Evolutionary conservation across 37 sponge, comb jelly and placozoan species (phyloP).

Genomic region (Halisarca cf. caerulea): DNA sequence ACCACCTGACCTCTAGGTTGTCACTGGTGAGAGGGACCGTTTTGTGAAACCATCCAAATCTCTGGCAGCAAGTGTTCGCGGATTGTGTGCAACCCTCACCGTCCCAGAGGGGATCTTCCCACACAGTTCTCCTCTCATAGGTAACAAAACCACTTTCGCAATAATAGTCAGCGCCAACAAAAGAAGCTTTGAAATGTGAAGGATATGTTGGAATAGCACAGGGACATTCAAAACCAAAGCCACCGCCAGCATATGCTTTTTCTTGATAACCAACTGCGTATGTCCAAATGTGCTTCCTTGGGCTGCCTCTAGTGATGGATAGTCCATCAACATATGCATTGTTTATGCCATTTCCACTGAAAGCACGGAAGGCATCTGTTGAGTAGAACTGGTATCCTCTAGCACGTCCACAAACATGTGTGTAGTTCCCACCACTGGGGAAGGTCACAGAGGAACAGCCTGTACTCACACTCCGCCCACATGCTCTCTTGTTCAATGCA

Average conservation of each 20-base stretch:
- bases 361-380: neutral
- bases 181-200: neutral
- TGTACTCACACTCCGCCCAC: slow-evolving; percentile 16
- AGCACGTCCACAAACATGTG: slow-evolving; percentile 37
- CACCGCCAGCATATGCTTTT: neutral
- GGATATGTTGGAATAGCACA: neutral
- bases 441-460: slow-evolving; percentile 34
- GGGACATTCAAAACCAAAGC: neutral
- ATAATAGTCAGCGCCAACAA: slow-evolving; percentile 29
- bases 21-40: slow-evolving; percentile 23
- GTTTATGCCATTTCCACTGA: neutral
- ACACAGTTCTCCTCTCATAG: neutral
- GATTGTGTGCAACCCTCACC: slow-evolving; percentile 30
- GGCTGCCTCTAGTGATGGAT: slow-evolving; percentile 28
- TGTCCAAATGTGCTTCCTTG: slow-evolving; percentile 32
- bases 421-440: slow-evolving; percentile 18
- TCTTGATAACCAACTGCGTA: neutral
- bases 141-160: slow-evolving; percentile 26
- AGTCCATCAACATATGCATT: slow-evolving; percentile 33
- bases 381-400: slow-evolving; percentile 21
- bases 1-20: slow-evolving; percentile 59
- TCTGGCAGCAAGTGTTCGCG: slow-evolving; percentile 26
- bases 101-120: slow-evolving; percentile 57
- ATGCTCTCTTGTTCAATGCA: slow-evolving; percentile 5
- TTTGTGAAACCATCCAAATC: slow-evolving; percentile 43